Percentiles rank a stretch among this genome's conserved stretches.
These are phyloP conservation scores for Aporrectodea caliginosa DNA, from an alignment of 1,140 invertebrate genomes.

Conservation along the genomic window DNA sequence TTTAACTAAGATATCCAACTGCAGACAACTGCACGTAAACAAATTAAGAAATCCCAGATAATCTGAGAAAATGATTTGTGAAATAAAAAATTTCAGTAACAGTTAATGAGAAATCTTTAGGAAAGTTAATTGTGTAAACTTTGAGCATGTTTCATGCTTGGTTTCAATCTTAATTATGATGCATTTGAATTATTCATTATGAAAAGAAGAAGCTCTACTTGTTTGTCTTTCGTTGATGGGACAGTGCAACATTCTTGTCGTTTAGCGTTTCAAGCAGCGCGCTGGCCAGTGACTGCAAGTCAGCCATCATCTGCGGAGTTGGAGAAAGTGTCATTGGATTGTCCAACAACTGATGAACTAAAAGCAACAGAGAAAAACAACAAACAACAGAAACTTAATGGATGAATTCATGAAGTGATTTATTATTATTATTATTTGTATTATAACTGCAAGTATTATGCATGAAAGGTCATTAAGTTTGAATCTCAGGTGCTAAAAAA, in stretches of 20 bases:
- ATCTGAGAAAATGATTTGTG: too few relatives aligned
- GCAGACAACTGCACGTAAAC: background rate
- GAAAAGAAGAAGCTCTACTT: slow-evolving; percentile 53
- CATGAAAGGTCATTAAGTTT: too few relatives aligned
- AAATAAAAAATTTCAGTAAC: too few relatives aligned
- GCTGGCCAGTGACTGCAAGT: slow-evolving; percentile 70
- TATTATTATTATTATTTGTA: too few relatives aligned
- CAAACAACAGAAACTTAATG: too few relatives aligned
- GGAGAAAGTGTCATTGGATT: slow-evolving; percentile 59
- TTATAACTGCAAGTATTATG: too few relatives aligned
- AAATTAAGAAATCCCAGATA: too few relatives aligned
- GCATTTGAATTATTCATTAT: too few relatives aligned
- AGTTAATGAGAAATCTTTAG: background rate
- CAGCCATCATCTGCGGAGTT: slow-evolving; percentile 67
- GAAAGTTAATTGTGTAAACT: background rate
- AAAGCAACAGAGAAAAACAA: slow-evolving; percentile 28
- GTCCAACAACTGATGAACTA: slow-evolving; percentile 56
- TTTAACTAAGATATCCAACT: background rate
- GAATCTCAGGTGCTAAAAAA: too few relatives aligned
- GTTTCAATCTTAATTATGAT: background rate
- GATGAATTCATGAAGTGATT: too few relatives aligned
- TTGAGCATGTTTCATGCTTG: background rate
- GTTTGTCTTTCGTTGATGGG: slow-evolving; percentile 79
- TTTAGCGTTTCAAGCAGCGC: slow-evolving; percentile 76
- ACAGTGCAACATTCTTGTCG: slow-evolving; percentile 75